phyloP scores from a whole-genome alignment of 92 coral and sea anemone species.

The Meandrina meandrites region DNA sequence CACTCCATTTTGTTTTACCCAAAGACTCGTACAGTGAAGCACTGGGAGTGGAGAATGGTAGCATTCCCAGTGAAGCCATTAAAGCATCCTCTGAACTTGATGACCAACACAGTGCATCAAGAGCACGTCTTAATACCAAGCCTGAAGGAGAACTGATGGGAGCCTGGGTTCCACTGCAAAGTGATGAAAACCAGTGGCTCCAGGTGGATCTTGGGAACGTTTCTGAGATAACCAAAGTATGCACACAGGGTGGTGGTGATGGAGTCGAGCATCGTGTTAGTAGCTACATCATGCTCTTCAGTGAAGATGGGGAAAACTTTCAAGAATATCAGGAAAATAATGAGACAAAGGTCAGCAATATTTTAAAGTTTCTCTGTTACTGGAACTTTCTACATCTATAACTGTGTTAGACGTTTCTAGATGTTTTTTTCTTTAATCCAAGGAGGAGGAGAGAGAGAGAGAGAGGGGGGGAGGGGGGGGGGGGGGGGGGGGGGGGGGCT shows the following conservation, averaged over 20 bases:
- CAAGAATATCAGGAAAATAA: constrained; percentile 72
- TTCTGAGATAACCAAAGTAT: constrained; percentile 61
- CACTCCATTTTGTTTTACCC: too few relatives aligned
- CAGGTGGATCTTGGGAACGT: constrained; percentile 75
- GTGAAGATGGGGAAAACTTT: constrained; percentile 67
- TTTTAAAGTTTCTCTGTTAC: neutral
- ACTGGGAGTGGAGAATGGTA: constrained; percentile 73
- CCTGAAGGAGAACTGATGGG: constrained; percentile 79
- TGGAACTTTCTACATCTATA: neutral
- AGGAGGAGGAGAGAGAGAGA: too few relatives aligned
- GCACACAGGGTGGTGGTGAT: constrained; percentile 74
- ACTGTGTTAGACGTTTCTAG: too few relatives aligned
- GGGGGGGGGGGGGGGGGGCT: too few relatives aligned
- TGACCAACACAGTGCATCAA: constrained; percentile 68
- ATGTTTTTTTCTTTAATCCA: too few relatives aligned
- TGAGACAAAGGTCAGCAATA: constrained; percentile 67
- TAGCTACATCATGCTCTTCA: constrained; percentile 63
- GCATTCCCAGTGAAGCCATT: constrained; percentile 63
- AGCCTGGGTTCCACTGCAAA: constrained; percentile 79
- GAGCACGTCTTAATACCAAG: constrained; percentile 73
- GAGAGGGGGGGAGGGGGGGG: too few relatives aligned
- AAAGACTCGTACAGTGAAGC: constrained; percentile 44
- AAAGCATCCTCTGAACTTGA: constrained; percentile 79
- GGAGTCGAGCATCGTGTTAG: constrained; percentile 68
- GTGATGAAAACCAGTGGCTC: constrained; percentile 81